Evolutionary conservation across 2,888 invertebrate genomes (phyloP).

Genomic region (Heliconius hortense): DNA sequence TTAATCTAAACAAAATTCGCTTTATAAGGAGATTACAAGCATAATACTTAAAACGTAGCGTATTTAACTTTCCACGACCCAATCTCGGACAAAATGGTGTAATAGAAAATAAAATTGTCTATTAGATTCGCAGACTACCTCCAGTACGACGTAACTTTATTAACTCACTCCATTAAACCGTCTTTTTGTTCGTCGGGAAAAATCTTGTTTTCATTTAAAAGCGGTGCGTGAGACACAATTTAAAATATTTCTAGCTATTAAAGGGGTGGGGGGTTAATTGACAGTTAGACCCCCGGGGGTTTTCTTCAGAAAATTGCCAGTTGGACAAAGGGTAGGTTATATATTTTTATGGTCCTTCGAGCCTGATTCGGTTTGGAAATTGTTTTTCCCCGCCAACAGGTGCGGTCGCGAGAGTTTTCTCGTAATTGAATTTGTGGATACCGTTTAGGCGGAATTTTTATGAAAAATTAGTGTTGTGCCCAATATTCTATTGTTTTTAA

Average conservation of each 20-base stretch:
- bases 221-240: slow-evolving; percentile 50
- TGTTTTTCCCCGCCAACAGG: slow-evolving; percentile 56
- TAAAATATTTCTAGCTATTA: slow-evolving; percentile 53
- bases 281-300: slow-evolving; percentile 48
- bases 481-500: slow-evolving; percentile 35
- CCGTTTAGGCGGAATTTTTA: slow-evolving; percentile 36
- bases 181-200: slow-evolving; percentile 43
- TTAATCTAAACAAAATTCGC: slow-evolving; percentile 1
- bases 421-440: slow-evolving; percentile 46
- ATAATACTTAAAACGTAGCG: slow-evolving; percentile 17
- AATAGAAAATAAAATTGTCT: slow-evolving; percentile 40
- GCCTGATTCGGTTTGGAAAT: slow-evolving; percentile 55
- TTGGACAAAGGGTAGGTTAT: slow-evolving; percentile 54
- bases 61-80: slow-evolving; percentile 29
- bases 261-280: slow-evolving; percentile 47
- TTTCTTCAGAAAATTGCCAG: slow-evolving; percentile 50
- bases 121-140: slow-evolving; percentile 38
- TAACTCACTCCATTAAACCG: slow-evolving; percentile 50
- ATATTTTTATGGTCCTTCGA: slow-evolving; percentile 57
- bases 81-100: slow-evolving; percentile 31
- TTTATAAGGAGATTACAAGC: slow-evolving; percentile 21
- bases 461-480: slow-evolving; percentile 27
- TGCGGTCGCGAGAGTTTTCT: slow-evolving; percentile 43
- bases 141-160: slow-evolving; percentile 45
- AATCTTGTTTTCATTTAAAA: slow-evolving; percentile 51